A percentile compares a stretch with the other conserved stretches of the same genome.
Evolutionary conservation across 2,113 vertebrate genomes (phyloP).

Genomic region (Petroica traversi): DNA sequence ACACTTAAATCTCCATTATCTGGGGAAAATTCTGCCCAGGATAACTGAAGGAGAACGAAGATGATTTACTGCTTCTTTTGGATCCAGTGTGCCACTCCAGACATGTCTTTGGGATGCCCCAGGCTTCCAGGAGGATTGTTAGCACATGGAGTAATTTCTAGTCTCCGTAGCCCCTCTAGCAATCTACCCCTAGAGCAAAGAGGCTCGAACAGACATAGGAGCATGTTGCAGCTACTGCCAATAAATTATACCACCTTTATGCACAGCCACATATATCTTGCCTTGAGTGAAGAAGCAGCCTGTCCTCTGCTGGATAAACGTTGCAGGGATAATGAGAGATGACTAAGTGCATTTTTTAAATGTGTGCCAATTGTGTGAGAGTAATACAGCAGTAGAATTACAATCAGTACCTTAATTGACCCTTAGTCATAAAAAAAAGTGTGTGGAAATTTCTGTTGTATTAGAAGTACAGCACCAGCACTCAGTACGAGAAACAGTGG

Average conservation of each 20-base stretch:
- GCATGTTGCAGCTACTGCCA: background rate
- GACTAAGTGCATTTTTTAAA: background rate
- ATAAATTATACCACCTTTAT: background rate
- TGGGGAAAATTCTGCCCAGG: background rate
- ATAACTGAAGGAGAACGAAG: background rate
- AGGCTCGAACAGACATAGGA: rapidly evolving
- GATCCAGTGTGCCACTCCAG: background rate
- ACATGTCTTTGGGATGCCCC: background rate
- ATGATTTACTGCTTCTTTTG: background rate
- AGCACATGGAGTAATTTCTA: background rate
- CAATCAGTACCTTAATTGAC: background rate
- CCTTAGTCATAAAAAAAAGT: slow-evolving; percentile 68
- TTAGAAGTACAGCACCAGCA: background rate
- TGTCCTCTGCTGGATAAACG: background rate
- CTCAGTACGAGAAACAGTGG: slow-evolving; percentile 42
- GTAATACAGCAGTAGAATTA: background rate
- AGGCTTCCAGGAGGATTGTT: background rate
- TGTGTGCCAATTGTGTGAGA: background rate
- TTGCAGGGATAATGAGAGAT: background rate
- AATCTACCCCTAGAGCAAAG: background rate
- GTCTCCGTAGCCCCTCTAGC: background rate
- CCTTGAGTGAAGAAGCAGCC: background rate
- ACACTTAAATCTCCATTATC: background rate
- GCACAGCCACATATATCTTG: background rate
- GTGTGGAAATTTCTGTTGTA: slow-evolving; percentile 57